These are phyloP conservation scores for Hyperoplus lanceolatus DNA, from an alignment of 2,797 vertebrate genomes.

Conservation along the genomic window DNA sequence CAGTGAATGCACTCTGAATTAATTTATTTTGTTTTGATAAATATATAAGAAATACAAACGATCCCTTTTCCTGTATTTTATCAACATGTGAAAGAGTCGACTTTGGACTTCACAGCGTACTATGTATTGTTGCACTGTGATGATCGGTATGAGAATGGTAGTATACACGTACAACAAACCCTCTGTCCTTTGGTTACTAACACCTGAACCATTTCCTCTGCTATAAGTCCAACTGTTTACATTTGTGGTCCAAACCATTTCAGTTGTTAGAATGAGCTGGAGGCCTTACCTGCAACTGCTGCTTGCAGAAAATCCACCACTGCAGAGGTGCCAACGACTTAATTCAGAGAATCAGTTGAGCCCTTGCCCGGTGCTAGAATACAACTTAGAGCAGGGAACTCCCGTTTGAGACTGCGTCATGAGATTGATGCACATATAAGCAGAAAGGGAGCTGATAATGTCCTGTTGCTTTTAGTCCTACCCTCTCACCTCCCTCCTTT, in stretches of 20 bases:
- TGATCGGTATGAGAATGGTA: not conserved
- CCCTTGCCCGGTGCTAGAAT: not conserved
- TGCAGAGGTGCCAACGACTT: not conserved
- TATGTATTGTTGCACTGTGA: not conserved
- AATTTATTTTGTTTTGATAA: not conserved
- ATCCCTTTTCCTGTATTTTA: not conserved
- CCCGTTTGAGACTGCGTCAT: constrained; percentile 33
- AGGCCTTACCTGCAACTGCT: constrained; percentile 67
- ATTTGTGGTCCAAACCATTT: not conserved
- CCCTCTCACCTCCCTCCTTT: constrained; percentile 28
- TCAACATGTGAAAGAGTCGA: not conserved
- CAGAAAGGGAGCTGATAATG: constrained; percentile 24
- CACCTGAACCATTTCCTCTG: constrained; percentile 18
- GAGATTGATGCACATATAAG: constrained; percentile 15
- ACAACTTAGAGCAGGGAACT: constrained; percentile 13
- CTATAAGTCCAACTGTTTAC: not conserved
- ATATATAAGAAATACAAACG: not conserved
- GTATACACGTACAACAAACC: not conserved
- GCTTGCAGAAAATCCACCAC: constrained; percentile 28
- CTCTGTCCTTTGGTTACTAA: not conserved
- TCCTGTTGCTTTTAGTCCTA: constrained; percentile 35
- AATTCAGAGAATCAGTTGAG: not conserved
- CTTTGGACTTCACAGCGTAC: not conserved
- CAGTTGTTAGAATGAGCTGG: constrained; percentile 1
- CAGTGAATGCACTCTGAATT: not conserved